These are phyloP conservation scores for Loripinus fragilis DNA, from an alignment of 2,888 invertebrate genomes.

Conservation along the genomic window DNA sequence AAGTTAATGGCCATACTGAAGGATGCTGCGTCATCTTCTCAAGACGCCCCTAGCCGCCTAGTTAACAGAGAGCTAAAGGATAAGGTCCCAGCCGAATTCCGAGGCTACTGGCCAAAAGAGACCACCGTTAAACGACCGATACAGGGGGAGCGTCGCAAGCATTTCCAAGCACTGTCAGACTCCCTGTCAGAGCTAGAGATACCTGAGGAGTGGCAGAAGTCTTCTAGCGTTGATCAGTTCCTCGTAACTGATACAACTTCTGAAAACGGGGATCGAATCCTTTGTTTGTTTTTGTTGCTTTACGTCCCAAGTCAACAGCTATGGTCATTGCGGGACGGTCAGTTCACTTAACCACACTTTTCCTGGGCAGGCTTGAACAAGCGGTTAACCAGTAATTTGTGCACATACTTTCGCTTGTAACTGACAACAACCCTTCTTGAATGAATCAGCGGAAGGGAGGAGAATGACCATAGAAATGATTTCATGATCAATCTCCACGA, in stretches of 20 bases:
- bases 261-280: not conserved
- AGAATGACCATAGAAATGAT: too few relatives aligned
- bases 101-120: not conserved
- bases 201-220: not conserved
- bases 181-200: not conserved
- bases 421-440: too few relatives aligned
- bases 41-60: not conserved
- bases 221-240: not conserved
- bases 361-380: too few relatives aligned
- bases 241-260: not conserved
- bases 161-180: not conserved
- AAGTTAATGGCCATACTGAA: not conserved
- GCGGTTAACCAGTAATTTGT: too few relatives aligned
- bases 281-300: too few relatives aligned
- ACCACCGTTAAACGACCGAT: not conserved
- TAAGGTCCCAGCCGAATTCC: not conserved
- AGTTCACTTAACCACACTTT: too few relatives aligned
- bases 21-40: not conserved
- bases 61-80: not conserved
- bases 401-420: too few relatives aligned
- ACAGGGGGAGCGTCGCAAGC: not conserved
- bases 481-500: too few relatives aligned
- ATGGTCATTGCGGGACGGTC: too few relatives aligned
- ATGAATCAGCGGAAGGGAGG: too few relatives aligned
- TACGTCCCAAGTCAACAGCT: too few relatives aligned